Conservation (phyloP, 2,888 invertebrate species). For the Xestia xanthographa region DNA sequence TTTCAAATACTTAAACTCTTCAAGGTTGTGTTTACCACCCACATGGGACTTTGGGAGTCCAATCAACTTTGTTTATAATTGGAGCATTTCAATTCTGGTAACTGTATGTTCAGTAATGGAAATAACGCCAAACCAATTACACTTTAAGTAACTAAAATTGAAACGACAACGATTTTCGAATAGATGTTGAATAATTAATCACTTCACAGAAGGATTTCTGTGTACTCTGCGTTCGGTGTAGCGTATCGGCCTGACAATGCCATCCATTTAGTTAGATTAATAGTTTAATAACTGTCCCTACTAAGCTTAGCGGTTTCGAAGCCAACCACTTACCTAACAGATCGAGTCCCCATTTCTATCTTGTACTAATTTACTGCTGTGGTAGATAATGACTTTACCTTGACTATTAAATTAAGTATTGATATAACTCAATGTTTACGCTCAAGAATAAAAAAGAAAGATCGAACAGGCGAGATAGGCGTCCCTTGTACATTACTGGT, state of each 20-base stretch:
- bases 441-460: neutral
- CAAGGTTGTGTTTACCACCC: constrained; percentile 13
- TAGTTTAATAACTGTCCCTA: constrained; percentile 52
- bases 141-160: constrained; percentile 23
- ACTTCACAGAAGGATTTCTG: constrained; percentile 32
- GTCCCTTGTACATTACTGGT: neutral
- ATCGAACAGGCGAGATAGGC: neutral
- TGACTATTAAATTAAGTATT: constrained; percentile 2
- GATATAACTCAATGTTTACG: neutral
- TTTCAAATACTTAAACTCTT: neutral
- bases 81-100: constrained; percentile 25
- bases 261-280: constrained; percentile 47
- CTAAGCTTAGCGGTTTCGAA: constrained; percentile 38
- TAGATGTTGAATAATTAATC: constrained; percentile 50
- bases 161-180: constrained; percentile 12
- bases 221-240: constrained; percentile 33
- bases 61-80: constrained; percentile 38
- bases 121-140: constrained; percentile 31
- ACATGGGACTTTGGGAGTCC: constrained; percentile 7
- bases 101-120: constrained; percentile 17
- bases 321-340: constrained; percentile 10
- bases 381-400: neutral
- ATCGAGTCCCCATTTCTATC: neutral
- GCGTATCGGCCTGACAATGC: constrained; percentile 32
- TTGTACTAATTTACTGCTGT: constrained; percentile 28